Evolutionary conservation across 2,888 invertebrate genomes (phyloP).

Genomic region (Aphelenchoides bicaudatus): DNA sequence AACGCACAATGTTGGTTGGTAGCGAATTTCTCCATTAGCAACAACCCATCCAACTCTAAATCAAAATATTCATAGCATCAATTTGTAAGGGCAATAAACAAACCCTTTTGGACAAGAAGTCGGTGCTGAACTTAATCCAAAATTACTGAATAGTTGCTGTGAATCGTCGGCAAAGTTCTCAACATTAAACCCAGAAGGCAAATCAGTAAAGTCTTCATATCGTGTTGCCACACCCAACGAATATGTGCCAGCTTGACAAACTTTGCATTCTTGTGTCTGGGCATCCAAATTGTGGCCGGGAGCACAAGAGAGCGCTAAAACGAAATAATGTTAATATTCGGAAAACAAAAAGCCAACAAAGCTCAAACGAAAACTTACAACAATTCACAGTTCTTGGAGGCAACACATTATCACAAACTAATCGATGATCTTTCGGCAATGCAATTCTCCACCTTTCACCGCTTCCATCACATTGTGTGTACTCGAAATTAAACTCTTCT

Average conservation of each 20-base stretch:
- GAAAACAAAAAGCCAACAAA: slow-evolving; percentile 6
- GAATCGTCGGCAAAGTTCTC: slow-evolving; percentile 36
- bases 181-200: slow-evolving; percentile 64
- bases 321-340: neutral
- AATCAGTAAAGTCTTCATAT: slow-evolving; percentile 65
- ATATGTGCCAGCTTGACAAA: slow-evolving; percentile 65
- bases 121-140: slow-evolving; percentile 1
- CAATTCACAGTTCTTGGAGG: slow-evolving; percentile 65
- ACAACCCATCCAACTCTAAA: slow-evolving; percentile 64
- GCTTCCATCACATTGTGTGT: slow-evolving; percentile 40
- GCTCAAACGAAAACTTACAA: slow-evolving; percentile 62
- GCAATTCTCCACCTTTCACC: slow-evolving; percentile 66
- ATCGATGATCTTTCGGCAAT: slow-evolving; percentile 63
- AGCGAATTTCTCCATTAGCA: slow-evolving; percentile 64
- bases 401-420: slow-evolving; percentile 62
- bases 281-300: slow-evolving; percentile 66
- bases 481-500: slow-evolving; percentile 35
- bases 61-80: slow-evolving; percentile 1
- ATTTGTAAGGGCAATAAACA: slow-evolving; percentile 10
- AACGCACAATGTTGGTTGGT: slow-evolving; percentile 65
- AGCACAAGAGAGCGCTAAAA: slow-evolving; percentile 64
- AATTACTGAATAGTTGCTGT: slow-evolving; percentile 15
- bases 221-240: slow-evolving; percentile 67
- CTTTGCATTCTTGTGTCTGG: slow-evolving; percentile 64
- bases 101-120: slow-evolving; percentile 33